Conservation (phyloP, 1,140 invertebrate species). For the Magallana ariakensis region DNA sequence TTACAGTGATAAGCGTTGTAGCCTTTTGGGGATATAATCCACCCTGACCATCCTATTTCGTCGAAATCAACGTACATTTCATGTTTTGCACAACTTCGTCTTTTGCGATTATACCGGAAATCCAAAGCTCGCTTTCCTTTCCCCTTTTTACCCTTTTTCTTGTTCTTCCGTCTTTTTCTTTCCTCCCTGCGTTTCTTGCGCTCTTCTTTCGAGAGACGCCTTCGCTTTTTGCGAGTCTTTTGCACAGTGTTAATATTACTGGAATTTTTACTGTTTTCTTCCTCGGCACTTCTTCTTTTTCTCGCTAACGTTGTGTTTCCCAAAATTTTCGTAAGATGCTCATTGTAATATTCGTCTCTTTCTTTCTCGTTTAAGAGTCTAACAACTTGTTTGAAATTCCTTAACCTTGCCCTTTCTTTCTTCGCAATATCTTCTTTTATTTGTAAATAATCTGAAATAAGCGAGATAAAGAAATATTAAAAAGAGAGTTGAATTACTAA, state of each 20-base stretch:
- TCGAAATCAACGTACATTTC: slow-evolving; percentile 83
- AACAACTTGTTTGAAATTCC: slow-evolving; percentile 66
- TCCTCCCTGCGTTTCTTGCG: slow-evolving; percentile 45
- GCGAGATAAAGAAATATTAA: not conserved
- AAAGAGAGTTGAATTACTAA: too few species aligned
- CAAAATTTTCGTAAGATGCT: slow-evolving; percentile 54
- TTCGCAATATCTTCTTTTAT: slow-evolving; percentile 71
- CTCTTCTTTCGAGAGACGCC: slow-evolving; percentile 26
- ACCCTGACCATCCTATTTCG: slow-evolving; percentile 84
- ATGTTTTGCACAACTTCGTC: slow-evolving; percentile 74
- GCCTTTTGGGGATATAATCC: slow-evolving; percentile 83
- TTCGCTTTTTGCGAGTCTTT: slow-evolving; percentile 44
- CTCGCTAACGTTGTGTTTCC: slow-evolving; percentile 42
- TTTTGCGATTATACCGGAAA: slow-evolving; percentile 58
- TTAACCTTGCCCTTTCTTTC: slow-evolving; percentile 50
- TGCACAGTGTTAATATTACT: slow-evolving; percentile 42
- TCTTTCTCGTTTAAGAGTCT: slow-evolving; percentile 72
- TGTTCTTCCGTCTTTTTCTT: slow-evolving; percentile 52
- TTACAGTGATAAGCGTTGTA: slow-evolving; percentile 85
- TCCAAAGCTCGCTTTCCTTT: slow-evolving; percentile 69
- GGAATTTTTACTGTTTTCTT: not conserved
- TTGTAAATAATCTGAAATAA: slow-evolving; percentile 69
- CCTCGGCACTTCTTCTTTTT: slow-evolving; percentile 32
- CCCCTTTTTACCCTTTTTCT: slow-evolving; percentile 49
- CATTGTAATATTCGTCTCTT: slow-evolving; percentile 60